phyloP scores from a whole-genome alignment of 2,113 vertebrate genomes.

The Bagarius yarrelli region DNA sequence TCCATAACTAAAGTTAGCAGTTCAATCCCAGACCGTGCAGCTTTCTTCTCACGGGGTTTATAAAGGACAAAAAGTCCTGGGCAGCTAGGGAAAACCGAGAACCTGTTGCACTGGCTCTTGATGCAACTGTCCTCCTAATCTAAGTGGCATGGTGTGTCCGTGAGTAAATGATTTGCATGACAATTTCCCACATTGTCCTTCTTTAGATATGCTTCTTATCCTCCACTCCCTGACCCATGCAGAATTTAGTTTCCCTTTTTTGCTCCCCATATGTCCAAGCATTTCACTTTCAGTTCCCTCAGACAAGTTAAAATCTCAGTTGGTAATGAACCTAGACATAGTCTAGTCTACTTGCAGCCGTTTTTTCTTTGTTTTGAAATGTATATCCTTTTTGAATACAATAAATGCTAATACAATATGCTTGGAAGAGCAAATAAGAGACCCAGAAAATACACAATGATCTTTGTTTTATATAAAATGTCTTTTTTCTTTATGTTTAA shows the following conservation, averaged over 20 bases:
- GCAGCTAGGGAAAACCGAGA: conserved; percentile 53
- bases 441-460: neutral
- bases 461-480: neutral
- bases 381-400: neutral
- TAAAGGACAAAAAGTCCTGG: conserved; percentile 55
- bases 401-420: too few relatives aligned
- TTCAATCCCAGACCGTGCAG: conserved; percentile 50
- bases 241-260: conserved; percentile 69
- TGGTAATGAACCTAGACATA: conserved; percentile 51
- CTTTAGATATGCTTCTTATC: conserved; percentile 67
- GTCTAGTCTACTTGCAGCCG: neutral
- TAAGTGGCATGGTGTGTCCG: conserved; percentile 77
- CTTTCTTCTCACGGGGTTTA: conserved; percentile 55
- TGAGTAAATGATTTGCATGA: conserved; percentile 65
- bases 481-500: too few relatives aligned
- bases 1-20: conserved; percentile 60
- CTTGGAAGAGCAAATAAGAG: neutral
- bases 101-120: conserved; percentile 62
- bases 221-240: conserved; percentile 66
- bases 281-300: conserved; percentile 64
- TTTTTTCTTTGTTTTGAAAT: conserved; percentile 19
- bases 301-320: conserved; percentile 59
- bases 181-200: conserved; percentile 62
- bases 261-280: conserved; percentile 62
- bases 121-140: conserved; percentile 73